phyloP scores from a whole-genome alignment of 1,140 invertebrate genomes.

The Calosoma granatense region DNA sequence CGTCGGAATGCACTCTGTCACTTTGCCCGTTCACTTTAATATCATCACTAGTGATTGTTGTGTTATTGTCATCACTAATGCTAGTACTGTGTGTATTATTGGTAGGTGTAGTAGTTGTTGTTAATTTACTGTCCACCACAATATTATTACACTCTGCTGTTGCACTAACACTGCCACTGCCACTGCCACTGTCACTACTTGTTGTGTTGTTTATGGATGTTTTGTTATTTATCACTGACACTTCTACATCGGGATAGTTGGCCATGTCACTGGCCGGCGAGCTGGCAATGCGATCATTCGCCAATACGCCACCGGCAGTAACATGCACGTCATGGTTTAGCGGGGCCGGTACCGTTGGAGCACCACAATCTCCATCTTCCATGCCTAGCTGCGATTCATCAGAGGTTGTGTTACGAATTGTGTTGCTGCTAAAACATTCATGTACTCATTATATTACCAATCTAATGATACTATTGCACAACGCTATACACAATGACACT shows the following conservation, averaged over 20 bases:
- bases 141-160: conserved; percentile 24
- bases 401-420: not conserved
- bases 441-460: not conserved
- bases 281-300: too few relatives aligned
- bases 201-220: not conserved
- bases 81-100: too few relatives aligned
- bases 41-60: conserved; percentile 26
- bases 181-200: conserved; percentile 1
- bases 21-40: conserved; percentile 25
- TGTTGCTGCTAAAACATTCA: conserved; percentile 1
- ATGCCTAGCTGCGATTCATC: conserved; percentile 24
- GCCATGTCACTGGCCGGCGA: conserved; percentile 27
- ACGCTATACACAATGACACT: not conserved
- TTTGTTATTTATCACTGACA: conserved; percentile 16
- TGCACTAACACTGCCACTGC: conserved; percentile 11
- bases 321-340: conserved; percentile 14
- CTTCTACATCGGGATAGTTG: conserved; percentile 24
- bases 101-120: conserved; percentile 11
- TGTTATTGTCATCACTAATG: too few relatives aligned
- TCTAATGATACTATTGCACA: not conserved
- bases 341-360: conserved; percentile 15
- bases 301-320: conserved; percentile 1
- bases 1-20: conserved; percentile 20
- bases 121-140: conserved; percentile 13
- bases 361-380: conserved; percentile 31